Conservation (phyloP, 2,888 invertebrate genomes). For the Drosophila paucipuncta region DNA sequence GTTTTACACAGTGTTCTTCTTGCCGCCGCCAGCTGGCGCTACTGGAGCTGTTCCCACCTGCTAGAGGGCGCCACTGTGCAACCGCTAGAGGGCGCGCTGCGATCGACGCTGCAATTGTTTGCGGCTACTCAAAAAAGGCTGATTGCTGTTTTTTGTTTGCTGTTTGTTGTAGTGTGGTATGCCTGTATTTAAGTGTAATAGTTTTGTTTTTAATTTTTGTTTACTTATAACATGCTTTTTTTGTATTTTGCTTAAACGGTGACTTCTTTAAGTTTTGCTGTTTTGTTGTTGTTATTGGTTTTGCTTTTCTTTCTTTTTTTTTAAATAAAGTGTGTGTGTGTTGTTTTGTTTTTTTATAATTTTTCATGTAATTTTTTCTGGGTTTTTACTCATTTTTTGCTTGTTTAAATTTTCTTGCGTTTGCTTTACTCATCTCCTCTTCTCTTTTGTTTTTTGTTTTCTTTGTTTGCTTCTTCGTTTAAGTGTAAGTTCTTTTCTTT, state of each 20-base stretch:
- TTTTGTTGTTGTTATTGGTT: slow-evolving; percentile 69
- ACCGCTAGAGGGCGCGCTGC: slow-evolving; percentile 30
- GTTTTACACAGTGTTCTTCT: slow-evolving; percentile 39
- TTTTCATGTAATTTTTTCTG: slow-evolving; percentile 66
- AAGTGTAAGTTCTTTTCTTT: slow-evolving; percentile 68
- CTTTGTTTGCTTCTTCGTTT: slow-evolving; percentile 36
- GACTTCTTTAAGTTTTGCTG: slow-evolving; percentile 81
- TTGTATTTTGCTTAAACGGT: slow-evolving; percentile 71
- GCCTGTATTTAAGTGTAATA: slow-evolving; percentile 69
- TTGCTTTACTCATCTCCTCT: slow-evolving; percentile 33
- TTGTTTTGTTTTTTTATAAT: slow-evolving; percentile 47
- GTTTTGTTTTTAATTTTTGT: slow-evolving; percentile 55
- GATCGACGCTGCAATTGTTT: background rate
- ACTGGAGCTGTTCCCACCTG: slow-evolving; percentile 5
- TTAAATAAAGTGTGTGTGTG: slow-evolving; percentile 69
- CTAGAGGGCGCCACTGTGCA: slow-evolving; percentile 32
- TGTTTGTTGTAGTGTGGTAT: slow-evolving; percentile 44
- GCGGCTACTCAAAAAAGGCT: slow-evolving; percentile 32
- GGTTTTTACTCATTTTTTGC: slow-evolving; percentile 60
- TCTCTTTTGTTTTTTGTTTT: slow-evolving; percentile 28
- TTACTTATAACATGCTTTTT: slow-evolving; percentile 67
- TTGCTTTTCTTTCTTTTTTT: slow-evolving; percentile 57
- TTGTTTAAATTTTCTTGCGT: slow-evolving; percentile 74
- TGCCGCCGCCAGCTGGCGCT: slow-evolving; percentile 40
- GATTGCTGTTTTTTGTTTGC: slow-evolving; percentile 44